These are phyloP conservation scores for Condylura cristata DNA, from an alignment of 2,113 vertebrate species.

Conservation along the genomic window DNA sequence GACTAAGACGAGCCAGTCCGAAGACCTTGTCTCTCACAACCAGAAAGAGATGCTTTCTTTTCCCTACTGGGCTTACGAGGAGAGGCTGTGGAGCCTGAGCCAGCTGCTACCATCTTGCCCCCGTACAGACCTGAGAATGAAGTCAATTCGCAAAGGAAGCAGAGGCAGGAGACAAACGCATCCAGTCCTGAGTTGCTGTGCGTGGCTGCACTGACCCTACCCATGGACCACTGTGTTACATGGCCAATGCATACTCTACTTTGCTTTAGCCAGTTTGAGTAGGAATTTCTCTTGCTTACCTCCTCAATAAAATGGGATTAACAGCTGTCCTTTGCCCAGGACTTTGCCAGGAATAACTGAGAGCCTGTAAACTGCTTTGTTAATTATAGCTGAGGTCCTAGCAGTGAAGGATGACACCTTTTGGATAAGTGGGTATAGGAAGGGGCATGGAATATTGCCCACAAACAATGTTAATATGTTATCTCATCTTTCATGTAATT, in stretches of 20 bases:
- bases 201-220: neutral
- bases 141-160: neutral
- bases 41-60: neutral
- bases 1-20: neutral
- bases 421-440: slow-evolving; percentile 9
- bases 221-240: neutral
- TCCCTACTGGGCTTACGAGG: neutral
- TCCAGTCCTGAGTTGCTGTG: neutral
- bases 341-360: slow-evolving; percentile 10
- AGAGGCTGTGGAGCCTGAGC: neutral
- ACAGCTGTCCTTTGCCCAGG: neutral
- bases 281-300: neutral
- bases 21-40: neutral
- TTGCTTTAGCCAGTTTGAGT: neutral
- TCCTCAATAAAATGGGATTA: slow-evolving; percentile 21
- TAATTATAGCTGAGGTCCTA: neutral
- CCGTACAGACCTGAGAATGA: neutral
- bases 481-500: neutral
- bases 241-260: neutral
- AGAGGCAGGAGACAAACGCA: neutral
- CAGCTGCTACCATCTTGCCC: neutral
- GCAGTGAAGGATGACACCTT: neutral
- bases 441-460: neutral
- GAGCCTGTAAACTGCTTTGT: slow-evolving; percentile 15
- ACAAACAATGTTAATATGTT: neutral